Base-by-base conservation (phyloP, 1,140 invertebrate genomes). In the Eciton burchellii region DNA sequence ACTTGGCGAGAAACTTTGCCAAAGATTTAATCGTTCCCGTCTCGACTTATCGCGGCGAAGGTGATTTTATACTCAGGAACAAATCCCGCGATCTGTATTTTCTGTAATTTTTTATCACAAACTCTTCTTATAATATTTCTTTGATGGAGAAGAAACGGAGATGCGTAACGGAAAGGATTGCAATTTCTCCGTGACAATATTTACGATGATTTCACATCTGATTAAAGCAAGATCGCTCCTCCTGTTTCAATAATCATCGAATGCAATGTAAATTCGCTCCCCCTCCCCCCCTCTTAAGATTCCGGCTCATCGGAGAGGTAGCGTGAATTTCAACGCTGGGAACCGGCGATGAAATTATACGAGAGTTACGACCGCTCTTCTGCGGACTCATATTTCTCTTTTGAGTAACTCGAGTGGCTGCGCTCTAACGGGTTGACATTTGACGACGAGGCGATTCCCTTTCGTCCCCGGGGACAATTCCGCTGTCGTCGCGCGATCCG, bases 371-470 rank as follows among this genome's bases (percentile, higher is more conserved):
- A 3, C 21, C 49, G 54, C 62, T n/a, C n/a, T 65, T 56, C n/a
- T 62, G 16, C 16, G 26, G 63, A 74, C 65, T 88, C 87, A 59
- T 74, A 81, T 88, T 88, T 85, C 87, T 70, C 83, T 83, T 88
- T 74, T 62, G 57, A 70, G 86, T 88, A 88, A 88, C 73, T 81
- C 83, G 87, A 88, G 86, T 85, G 83, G 72, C 73, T 60, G 82
- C 52, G 52, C 66, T 66, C 81, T 35, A 35, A 29, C 14, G 65
- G 86, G 57, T 82, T 88, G 87, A 88, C 87, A 88, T 88, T 83
- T 82, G 85, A 88, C 86, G 82, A 88, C 43, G 47, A 59, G 66
- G 74, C 72, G 72, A 88, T 88, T 87, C 76, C 57, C 63, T 52
- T 88, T 84, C 83, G 63, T 54, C 59, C 74, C 74, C 54, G 21